Conservation (phyloP, 2,113 vertebrate genomes). For the Rana temporaria region DNA sequence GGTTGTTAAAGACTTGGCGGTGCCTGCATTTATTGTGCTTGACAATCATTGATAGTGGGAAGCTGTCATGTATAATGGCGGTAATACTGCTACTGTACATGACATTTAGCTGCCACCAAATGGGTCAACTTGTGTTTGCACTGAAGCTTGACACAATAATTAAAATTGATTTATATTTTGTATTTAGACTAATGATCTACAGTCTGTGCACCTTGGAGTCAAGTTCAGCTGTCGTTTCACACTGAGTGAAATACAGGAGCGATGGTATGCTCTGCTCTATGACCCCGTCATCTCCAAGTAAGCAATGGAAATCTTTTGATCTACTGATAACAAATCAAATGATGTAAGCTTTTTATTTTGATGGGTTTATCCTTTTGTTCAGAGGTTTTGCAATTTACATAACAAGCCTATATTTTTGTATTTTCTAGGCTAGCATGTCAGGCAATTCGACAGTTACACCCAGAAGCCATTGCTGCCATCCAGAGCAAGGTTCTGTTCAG, state of each 20-base stretch:
- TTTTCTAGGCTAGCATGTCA: conserved; percentile 86
- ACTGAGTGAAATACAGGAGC: conserved; percentile 90
- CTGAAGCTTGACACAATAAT: too few relatives aligned
- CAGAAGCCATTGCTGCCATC: conserved; percentile 92
- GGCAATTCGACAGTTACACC: conserved; percentile 95
- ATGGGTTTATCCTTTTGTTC: neutral
- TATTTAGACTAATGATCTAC: conserved; percentile 89
- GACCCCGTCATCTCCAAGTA: conserved; percentile 97
- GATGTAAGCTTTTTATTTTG: too few relatives aligned
- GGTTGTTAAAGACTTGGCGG: too few relatives aligned
- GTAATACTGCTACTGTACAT: too few relatives aligned
- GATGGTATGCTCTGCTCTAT: conserved; percentile 94
- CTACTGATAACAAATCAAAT: neutral
- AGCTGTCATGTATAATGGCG: too few relatives aligned
- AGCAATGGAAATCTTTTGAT: conserved; percentile 62
- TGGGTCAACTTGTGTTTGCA: too few relatives aligned
- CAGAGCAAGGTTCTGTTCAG: conserved; percentile 96
- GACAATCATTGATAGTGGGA: too few relatives aligned
- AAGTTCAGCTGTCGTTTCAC: conserved; percentile 98
- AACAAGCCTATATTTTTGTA: neutral
- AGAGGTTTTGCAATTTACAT: neutral
- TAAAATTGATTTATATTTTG: neutral
- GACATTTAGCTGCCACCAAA: too few relatives aligned
- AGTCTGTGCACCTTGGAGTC: conserved; percentile 90
- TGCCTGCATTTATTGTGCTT: too few relatives aligned